These are phyloP conservation scores for Encarsia formosa DNA, from an alignment of 2,888 invertebrate species.

Conservation along the genomic window DNA sequence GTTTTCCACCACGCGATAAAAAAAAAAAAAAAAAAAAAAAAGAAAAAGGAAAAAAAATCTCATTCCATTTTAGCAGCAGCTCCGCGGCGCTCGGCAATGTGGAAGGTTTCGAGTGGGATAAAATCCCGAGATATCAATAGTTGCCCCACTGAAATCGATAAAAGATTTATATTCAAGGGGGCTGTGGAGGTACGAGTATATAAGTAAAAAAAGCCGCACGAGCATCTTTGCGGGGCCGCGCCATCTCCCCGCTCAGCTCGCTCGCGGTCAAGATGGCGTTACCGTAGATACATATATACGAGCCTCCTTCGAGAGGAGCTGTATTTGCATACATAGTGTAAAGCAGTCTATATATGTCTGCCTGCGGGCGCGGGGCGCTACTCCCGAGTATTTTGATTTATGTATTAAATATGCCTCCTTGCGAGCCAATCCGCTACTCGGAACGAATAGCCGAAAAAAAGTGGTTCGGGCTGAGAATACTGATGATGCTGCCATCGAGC, in stretches of 20 bases:
- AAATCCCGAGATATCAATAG: too few species aligned
- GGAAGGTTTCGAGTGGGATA: too few species aligned
- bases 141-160: conserved; percentile 24
- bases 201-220: conserved; percentile 23
- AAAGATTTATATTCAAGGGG: conserved; percentile 16
- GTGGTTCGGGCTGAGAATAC: too few species aligned
- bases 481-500: too few species aligned
- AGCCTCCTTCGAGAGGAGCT: background rate
- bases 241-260: too few species aligned
- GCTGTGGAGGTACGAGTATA: conserved; percentile 1
- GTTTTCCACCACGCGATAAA: too few species aligned
- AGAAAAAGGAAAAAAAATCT: too few species aligned
- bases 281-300: conserved; percentile 16
- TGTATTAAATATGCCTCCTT: conserved; percentile 49
- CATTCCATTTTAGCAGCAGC: too few species aligned
- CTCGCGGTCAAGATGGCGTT: conserved; percentile 36
- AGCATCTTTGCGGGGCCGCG: conserved; percentile 26
- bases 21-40: too few species aligned
- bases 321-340: conserved; percentile 27
- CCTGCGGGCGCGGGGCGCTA: conserved; percentile 39
- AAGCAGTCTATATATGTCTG: conserved; percentile 6
- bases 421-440: conserved; percentile 32
- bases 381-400: conserved; percentile 47
- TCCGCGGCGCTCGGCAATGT: too few species aligned
- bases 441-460: conserved; percentile 27